These are phyloP conservation scores for Sthenelais limicola DNA, from an alignment of 2,888 invertebrate genomes.

Conservation along the genomic window DNA sequence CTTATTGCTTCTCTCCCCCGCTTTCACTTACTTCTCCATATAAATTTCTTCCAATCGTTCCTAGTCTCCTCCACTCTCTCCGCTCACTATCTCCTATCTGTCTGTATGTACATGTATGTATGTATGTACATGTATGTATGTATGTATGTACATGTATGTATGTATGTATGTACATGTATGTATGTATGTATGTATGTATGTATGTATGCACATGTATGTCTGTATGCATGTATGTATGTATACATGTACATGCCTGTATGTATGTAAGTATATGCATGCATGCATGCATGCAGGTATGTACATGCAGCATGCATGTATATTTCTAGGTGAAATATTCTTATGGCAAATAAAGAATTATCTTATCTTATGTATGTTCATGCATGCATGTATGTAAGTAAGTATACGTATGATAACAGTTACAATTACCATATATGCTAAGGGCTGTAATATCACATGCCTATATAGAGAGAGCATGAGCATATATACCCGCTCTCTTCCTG, in stretches of 20 bases:
- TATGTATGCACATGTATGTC: background rate
- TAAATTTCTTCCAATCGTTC: too few relatives aligned
- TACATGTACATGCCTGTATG: constrained; percentile 3
- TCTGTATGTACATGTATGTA: background rate
- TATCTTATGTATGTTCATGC: background rate
- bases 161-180: background rate
- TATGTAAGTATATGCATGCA: background rate
- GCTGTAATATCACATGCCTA: too few relatives aligned
- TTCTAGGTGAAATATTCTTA: too few relatives aligned
- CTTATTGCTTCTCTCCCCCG: too few relatives aligned
- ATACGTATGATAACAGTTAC: background rate
- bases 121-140: background rate
- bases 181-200: constrained; percentile 1
- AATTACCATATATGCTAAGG: too few relatives aligned
- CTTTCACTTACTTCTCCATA: too few relatives aligned
- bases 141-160: constrained; percentile 1
- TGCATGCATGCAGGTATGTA: background rate
- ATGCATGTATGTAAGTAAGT: constrained; percentile 5
- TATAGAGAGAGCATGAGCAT: too few relatives aligned
- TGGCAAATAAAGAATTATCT: too few relatives aligned
- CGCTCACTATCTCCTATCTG: background rate
- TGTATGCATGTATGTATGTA: constrained; percentile 10
- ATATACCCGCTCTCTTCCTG: too few relatives aligned
- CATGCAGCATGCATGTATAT: too few relatives aligned
- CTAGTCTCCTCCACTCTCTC: too few relatives aligned